Conservation (phyloP, 2,797 vertebrate species). For the Selene dorsalis region DNA sequence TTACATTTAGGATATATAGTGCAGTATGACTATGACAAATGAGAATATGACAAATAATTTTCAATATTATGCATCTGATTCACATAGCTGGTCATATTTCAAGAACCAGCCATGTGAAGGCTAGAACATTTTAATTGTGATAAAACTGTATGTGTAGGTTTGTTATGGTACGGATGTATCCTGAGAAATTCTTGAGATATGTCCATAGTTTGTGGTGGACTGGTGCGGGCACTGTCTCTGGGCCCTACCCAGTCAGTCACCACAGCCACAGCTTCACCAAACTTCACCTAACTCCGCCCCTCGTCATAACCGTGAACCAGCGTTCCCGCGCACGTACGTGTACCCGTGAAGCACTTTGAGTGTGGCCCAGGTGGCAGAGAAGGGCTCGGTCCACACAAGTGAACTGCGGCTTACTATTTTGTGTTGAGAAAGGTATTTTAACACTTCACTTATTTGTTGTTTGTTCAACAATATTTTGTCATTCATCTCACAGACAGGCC, state of each 20-base stretch:
- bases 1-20: neutral
- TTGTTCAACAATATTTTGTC: neutral
- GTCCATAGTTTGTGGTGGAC: too few relatives aligned
- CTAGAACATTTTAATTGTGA: too few relatives aligned
- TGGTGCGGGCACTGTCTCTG: too few relatives aligned
- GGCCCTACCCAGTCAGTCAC: too few relatives aligned
- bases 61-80: too few relatives aligned
- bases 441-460: rapidly evolving
- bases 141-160: too few relatives aligned
- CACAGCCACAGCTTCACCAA: neutral
- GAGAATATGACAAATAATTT: too few relatives aligned
- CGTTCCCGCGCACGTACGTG: neutral
- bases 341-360: neutral
- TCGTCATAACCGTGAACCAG: neutral
- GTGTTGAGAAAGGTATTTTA: neutral
- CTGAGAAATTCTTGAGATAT: too few relatives aligned
- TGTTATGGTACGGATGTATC: too few relatives aligned
- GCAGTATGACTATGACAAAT: neutral
- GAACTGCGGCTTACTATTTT: neutral
- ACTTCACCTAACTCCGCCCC: neutral
- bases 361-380: rapidly evolving
- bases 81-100: too few relatives aligned
- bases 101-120: too few relatives aligned
- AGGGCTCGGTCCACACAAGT: neutral
- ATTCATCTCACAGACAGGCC: neutral